A percentile compares a stretch with the other conserved stretches of the same genome.
Evolutionary conservation across 2,888 invertebrate species (phyloP).

Genomic region (Heliconius aoede): DNA sequence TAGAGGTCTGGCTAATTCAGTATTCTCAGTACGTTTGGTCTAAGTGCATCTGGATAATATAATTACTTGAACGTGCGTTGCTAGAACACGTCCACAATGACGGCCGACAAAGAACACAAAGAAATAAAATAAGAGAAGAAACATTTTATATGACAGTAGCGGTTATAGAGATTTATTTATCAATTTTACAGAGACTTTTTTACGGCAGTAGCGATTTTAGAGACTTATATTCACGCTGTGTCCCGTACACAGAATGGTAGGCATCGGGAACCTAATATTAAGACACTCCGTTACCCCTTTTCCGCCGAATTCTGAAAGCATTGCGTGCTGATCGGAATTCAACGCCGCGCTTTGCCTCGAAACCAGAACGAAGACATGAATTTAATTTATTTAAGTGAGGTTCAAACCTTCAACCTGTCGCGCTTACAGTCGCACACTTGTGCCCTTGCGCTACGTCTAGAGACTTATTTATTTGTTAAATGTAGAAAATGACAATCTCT

Average conservation of each 20-base stretch:
- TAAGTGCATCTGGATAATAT: slow-evolving; percentile 20
- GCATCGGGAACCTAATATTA: no score
- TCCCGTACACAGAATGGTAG: no score
- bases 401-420: no score
- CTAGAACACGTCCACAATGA: not conserved
- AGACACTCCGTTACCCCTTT: no score
- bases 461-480: not conserved
- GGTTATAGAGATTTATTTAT: not conserved
- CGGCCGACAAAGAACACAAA: slow-evolving; percentile 1
- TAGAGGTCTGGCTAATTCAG: slow-evolving; percentile 8
- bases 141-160: not conserved
- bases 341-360: no score
- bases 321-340: no score
- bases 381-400: no score
- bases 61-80: slow-evolving; percentile 19
- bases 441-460: no score
- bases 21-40: slow-evolving; percentile 23
- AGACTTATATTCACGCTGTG: not conserved
- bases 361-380: no score
- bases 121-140: not conserved
- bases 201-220: not conserved
- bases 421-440: no score
- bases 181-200: no score
- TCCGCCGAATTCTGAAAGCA: no score
- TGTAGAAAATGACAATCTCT: not conserved